phyloP scores from a whole-genome alignment of 1,140 invertebrate species.

The Meloidogyne hapla region DNA sequence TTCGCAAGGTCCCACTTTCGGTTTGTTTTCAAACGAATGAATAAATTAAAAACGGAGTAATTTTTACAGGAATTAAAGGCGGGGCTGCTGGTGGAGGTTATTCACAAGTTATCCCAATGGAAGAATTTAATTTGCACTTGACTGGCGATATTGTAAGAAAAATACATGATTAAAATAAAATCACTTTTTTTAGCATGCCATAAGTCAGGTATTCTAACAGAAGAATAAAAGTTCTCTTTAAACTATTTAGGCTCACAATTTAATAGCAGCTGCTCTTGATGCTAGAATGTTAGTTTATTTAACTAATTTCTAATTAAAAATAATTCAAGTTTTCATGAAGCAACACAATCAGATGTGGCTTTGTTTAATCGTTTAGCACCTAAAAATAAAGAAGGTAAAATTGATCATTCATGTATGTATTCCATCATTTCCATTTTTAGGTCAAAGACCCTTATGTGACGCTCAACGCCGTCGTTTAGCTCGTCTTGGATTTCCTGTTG shows the following conservation, averaged over 20 bases:
- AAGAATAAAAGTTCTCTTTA: neutral
- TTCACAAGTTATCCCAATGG: constrained; percentile 92
- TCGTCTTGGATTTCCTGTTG: constrained; percentile 74
- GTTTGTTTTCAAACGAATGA: constrained; percentile 64
- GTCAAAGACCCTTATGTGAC: constrained; percentile 47
- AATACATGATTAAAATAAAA: too few relatives aligned
- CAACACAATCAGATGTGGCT: constrained; percentile 79
- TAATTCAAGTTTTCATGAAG: constrained; percentile 75
- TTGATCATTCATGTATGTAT: neutral
- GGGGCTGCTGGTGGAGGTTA: constrained; percentile 93
- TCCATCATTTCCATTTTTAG: constrained; percentile 28
- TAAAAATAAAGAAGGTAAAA: constrained; percentile 71
- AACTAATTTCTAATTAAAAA: neutral
- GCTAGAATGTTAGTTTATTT: constrained; percentile 75
- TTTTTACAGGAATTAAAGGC: constrained; percentile 70
- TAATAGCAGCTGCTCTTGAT: constrained; percentile 82
- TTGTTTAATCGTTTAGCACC: constrained; percentile 85
- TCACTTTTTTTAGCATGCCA: too few relatives aligned
- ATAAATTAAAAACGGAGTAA: neutral
- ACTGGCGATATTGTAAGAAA: constrained; percentile 98
- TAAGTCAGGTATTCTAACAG: constrained; percentile 66
- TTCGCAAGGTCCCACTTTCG: constrained; percentile 96
- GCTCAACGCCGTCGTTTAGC: constrained; percentile 54
- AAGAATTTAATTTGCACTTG: constrained; percentile 97
- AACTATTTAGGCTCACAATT: constrained; percentile 82